phyloP scores from a whole-genome alignment of 1,140 invertebrate genomes.

The Pectinophora gossypiella region DNA sequence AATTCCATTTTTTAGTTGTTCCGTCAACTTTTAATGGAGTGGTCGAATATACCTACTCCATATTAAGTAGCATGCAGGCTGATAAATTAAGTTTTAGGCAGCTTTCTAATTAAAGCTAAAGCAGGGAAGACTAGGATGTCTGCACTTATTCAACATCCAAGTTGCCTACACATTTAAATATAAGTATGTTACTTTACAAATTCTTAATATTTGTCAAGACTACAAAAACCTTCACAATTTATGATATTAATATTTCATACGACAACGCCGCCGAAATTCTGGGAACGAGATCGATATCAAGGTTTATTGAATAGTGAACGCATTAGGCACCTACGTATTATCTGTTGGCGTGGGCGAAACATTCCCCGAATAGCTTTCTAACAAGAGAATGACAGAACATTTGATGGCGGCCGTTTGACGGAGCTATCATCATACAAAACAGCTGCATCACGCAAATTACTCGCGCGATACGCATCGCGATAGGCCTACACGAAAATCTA shows the following conservation, averaged over 20 bases:
- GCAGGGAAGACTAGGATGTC: too few relatives aligned
- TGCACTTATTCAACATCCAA: too few relatives aligned
- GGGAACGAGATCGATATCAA: slow-evolving; percentile 55
- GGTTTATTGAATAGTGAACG: slow-evolving; percentile 51
- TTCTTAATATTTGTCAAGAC: slow-evolving; percentile 18
- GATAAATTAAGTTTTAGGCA: too few relatives aligned
- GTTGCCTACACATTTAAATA: too few relatives aligned
- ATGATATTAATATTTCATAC: slow-evolving; percentile 43
- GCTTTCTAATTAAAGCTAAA: too few relatives aligned
- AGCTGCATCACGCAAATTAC: slow-evolving; percentile 63
- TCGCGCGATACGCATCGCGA: slow-evolving; percentile 43
- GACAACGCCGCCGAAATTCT: slow-evolving; percentile 42
- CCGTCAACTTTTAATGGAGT: too few relatives aligned
- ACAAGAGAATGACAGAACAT: slow-evolving; percentile 51
- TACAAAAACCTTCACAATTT: slow-evolving; percentile 19
- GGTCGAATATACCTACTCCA: too few relatives aligned
- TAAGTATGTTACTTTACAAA: too few relatives aligned
- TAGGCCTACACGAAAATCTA: slow-evolving; percentile 42
- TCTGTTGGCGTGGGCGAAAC: slow-evolving; percentile 40
- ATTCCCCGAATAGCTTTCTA: slow-evolving; percentile 56
- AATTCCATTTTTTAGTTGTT: too few relatives aligned
- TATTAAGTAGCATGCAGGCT: too few relatives aligned
- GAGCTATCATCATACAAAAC: slow-evolving; percentile 54
- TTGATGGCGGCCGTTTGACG: slow-evolving; percentile 35
- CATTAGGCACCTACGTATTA: slow-evolving; percentile 43